These are phyloP conservation scores for Tetragonula carbonaria DNA, from an alignment of 2,888 invertebrate genomes.

Conservation along the genomic window DNA sequence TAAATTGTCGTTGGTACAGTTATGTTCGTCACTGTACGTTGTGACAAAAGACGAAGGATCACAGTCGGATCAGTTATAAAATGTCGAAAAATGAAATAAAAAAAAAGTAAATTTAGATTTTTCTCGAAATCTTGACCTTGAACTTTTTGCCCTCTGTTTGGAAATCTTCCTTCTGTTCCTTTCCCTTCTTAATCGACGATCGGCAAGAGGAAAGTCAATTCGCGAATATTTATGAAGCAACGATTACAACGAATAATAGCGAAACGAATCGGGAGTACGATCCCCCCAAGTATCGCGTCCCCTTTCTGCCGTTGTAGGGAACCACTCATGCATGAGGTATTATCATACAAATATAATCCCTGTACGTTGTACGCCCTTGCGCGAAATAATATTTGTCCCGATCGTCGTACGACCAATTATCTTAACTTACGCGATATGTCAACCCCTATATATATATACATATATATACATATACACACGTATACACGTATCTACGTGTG, in stretches of 20 bases:
- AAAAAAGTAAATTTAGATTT: too few species aligned
- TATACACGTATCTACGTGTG: background rate
- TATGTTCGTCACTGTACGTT: too few species aligned
- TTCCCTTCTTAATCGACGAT: slow-evolving; percentile 13
- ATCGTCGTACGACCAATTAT: slow-evolving; percentile 70
- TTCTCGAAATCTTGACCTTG: too few species aligned
- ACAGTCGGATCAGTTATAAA: too few species aligned
- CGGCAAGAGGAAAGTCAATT: slow-evolving; percentile 57
- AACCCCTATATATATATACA: slow-evolving; percentile 23
- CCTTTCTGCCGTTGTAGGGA: slow-evolving; percentile 59
- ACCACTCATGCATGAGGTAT: slow-evolving; percentile 63
- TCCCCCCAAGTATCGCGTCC: slow-evolving; percentile 63
- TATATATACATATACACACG: too few species aligned
- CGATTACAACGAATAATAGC: slow-evolving; percentile 71
- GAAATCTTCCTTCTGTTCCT: too few species aligned
- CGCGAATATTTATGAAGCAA: slow-evolving; percentile 67
- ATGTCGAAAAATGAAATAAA: too few species aligned
- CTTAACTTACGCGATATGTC: slow-evolving; percentile 66
- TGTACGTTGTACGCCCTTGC: slow-evolving; percentile 50
- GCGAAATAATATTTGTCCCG: slow-evolving; percentile 71
- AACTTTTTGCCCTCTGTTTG: too few species aligned
- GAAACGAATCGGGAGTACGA: slow-evolving; percentile 61
- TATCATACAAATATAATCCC: slow-evolving; percentile 75
- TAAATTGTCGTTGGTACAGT: background rate
- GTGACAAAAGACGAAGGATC: too few species aligned